A percentile compares a stretch with the other conserved stretches of the same genome.
Conservation (phyloP, 2,113 vertebrate species). For the Phaethornis superciliosus region DNA sequence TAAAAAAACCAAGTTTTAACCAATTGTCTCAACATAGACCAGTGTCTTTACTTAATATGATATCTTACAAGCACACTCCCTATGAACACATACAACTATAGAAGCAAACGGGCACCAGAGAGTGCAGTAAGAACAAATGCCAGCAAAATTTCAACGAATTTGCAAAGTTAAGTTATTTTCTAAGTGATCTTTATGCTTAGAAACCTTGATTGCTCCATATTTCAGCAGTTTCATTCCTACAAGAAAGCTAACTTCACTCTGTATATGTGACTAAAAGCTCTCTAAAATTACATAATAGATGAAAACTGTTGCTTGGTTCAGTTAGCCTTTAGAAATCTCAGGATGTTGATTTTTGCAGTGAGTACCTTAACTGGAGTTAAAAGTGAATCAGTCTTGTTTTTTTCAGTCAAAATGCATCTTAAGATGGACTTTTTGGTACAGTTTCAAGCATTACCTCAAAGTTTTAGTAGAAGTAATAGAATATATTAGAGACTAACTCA, state of each 20-base stretch:
- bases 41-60: not conserved
- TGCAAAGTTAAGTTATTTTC: not conserved
- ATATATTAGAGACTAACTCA: not conserved
- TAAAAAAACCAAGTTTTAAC: not conserved
- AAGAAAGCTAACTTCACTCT: not conserved
- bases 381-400: not conserved
- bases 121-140: not conserved
- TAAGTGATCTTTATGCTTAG: not conserved
- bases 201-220: not conserved
- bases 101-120: not conserved
- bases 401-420: slow-evolving; percentile 13
- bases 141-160: not conserved
- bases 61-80: not conserved
- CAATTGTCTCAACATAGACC: not conserved
- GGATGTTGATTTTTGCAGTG: not conserved
- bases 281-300: not conserved
- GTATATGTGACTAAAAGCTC: not conserved
- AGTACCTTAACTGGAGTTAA: not conserved
- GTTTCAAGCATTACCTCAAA: slow-evolving; percentile 44
- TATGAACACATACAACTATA: not conserved
- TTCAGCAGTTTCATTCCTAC: not conserved
- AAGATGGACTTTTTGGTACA: slow-evolving; percentile 41
- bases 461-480: slow-evolving; percentile 36
- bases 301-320: not conserved
- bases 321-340: not conserved